Evolutionary conservation across 2,113 vertebrate genomes (phyloP).

Genomic region (Sardina pilchardus): DNA sequence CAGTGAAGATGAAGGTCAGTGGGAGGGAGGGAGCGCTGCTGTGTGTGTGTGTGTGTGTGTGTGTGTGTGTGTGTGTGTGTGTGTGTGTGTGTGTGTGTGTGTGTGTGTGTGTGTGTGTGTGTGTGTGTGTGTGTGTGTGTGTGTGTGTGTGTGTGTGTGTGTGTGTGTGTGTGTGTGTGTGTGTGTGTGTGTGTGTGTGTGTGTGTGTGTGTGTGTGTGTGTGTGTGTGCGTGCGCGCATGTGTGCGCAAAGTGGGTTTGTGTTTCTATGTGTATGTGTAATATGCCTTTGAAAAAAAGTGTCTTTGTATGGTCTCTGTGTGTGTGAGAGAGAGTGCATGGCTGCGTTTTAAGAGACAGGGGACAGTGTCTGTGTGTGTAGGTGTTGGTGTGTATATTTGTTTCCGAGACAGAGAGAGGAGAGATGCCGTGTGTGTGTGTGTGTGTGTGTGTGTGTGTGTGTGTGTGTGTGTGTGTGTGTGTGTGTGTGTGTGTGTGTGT

Average conservation of each 20-base stretch:
- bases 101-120: neutral
- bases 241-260: neutral
- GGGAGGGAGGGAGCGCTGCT: neutral
- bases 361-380: neutral
- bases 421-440: neutral
- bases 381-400: neutral
- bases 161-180: neutral
- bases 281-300: neutral
- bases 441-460: neutral
- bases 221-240: neutral
- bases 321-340: neutral
- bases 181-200: neutral
- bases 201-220: neutral
- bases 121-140: slow-evolving; percentile 22
- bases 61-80: neutral
- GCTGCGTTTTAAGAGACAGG: neutral
- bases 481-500: neutral
- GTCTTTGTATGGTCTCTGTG: neutral
- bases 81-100: slow-evolving; percentile 25
- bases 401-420: no score
- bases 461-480: neutral
- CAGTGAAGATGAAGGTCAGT: slow-evolving; percentile 86
- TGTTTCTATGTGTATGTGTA: neutral
- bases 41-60: slow-evolving; percentile 30
- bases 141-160: slow-evolving; percentile 23